Base-by-base conservation (phyloP, 2,113 vertebrate genomes). In the Upupa epops region DNA sequence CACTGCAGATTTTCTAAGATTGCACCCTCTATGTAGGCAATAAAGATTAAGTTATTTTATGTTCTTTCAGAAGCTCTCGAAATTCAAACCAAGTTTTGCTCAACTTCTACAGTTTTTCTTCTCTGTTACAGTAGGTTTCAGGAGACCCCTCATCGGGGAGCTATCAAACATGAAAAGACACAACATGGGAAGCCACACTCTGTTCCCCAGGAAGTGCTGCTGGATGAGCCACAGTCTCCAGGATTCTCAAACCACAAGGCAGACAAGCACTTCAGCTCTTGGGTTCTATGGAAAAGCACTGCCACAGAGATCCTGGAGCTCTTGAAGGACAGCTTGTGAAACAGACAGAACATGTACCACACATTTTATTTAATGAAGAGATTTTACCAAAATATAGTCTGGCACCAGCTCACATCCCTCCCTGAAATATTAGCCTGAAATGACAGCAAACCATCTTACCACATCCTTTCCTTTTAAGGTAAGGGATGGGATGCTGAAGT, bases 401-500 rank as follows among this genome's bases (percentile, higher is more conserved):
- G 92, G 83, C 83, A 95, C 24, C 54, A 68, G 37, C 48, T 83
- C 51, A 51, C 63, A 85, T 56, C 70, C 52, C 36, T 82, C 16
- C 69, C 45, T 83, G 83, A 91, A 93, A 93, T 31, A 63, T 24
- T 83, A 93, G 19, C 61, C 65, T 84, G 77, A 90, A 91, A 90
- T 29, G 80, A 88, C 56, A 93, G 61, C 42, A 74, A 68, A 92
- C 34, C 58, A 65, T 92, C 88, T 86, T 64, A 80, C 77, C 54
- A 75, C 66, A 82, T 49, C 37, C 49, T 74, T 86, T 79, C 75
- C 72, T 83, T 94, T 72, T 79, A 86, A 80, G 79, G 86, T 68
- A 84, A 66, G 61, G 61, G 19, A 56, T 66, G 61, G 59, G 19
- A 56, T 91, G 84, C 40, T 82, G 42, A 84, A 85, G 31, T 21